Percentiles rank a stretch among this genome's conserved stretches.
phyloP scores from a whole-genome alignment of 2,888 invertebrate species.

The Phanerotoma sp. region DNA sequence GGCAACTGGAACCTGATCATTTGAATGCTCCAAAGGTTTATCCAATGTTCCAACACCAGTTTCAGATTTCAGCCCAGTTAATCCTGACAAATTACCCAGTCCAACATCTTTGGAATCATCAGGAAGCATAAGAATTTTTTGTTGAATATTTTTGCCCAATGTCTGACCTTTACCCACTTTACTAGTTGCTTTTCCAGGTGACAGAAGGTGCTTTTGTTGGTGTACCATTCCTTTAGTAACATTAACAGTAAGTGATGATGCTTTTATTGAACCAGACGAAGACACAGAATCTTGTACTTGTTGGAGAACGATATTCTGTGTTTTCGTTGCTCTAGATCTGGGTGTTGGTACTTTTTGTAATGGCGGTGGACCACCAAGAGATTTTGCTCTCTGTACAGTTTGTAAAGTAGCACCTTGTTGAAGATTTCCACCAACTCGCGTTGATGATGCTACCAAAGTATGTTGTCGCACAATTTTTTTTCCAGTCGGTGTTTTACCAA shows the following conservation, averaged over 20 bases:
- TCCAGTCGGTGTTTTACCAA: constrained; percentile 34
- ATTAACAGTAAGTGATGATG: too few relatives aligned
- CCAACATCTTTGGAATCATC: background rate
- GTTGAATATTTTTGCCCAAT: constrained; percentile 24
- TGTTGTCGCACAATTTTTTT: constrained; percentile 41
- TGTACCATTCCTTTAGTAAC: background rate
- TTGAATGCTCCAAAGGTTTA: too few relatives aligned
- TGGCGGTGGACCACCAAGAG: too few relatives aligned
- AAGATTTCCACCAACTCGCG: constrained; percentile 32
- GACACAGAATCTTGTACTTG: too few relatives aligned
- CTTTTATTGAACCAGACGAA: too few relatives aligned
- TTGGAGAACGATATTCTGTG: too few relatives aligned
- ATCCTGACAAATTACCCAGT: constrained; percentile 7
- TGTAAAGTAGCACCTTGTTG: too few relatives aligned
- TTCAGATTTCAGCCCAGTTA: constrained; percentile 13
- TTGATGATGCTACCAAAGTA: constrained; percentile 31
- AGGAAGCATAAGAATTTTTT: constrained; percentile 19
- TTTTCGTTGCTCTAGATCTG: too few relatives aligned
- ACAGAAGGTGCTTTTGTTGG: background rate
- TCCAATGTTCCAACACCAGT: too few relatives aligned
- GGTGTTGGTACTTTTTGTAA: too few relatives aligned
- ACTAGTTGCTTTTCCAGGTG: background rate
- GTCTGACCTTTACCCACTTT: constrained; percentile 5
- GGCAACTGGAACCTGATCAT: background rate
- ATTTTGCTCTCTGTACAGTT: too few relatives aligned